phyloP scores from a whole-genome alignment of 1,140 invertebrate genomes.

The Orchestia grillus region DNA sequence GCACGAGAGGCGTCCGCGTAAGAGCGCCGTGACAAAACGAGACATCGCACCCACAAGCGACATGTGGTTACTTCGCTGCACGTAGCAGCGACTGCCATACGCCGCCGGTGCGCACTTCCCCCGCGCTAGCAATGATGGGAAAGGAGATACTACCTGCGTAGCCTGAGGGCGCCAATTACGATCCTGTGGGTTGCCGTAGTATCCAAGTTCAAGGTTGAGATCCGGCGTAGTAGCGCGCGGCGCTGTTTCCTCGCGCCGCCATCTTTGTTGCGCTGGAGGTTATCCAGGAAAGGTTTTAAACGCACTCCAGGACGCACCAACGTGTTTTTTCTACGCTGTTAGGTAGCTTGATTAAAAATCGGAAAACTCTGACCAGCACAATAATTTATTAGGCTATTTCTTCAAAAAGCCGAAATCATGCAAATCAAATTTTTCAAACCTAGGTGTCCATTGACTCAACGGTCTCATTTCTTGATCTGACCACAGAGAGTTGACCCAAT shows the following conservation, averaged over 20 bases:
- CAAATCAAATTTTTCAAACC: neutral
- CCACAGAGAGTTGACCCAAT: neutral
- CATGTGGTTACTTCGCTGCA: neutral
- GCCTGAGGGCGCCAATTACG: neutral
- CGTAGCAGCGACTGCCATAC: neutral
- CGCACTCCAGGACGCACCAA: neutral
- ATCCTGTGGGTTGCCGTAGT: neutral
- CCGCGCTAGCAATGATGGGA: neutral
- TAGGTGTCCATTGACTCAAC: neutral
- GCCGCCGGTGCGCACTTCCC: neutral
- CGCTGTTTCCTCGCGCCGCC: neutral
- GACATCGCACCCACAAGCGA: neutral
- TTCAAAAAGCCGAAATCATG: neutral
- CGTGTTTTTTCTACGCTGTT: neutral
- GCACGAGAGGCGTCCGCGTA: no score
- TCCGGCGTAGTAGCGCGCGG: neutral
- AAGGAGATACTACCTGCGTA: neutral
- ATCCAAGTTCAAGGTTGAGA: conserved; percentile 11
- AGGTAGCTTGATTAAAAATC: neutral
- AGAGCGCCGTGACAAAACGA: no score
- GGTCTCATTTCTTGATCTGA: neutral
- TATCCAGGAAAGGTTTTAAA: neutral
- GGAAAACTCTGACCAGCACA: no score
- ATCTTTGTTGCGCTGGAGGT: neutral
- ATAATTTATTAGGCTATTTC: no score